Base-by-base conservation (phyloP, 2,888 invertebrate species). In the Urechis unicinctus region DNA sequence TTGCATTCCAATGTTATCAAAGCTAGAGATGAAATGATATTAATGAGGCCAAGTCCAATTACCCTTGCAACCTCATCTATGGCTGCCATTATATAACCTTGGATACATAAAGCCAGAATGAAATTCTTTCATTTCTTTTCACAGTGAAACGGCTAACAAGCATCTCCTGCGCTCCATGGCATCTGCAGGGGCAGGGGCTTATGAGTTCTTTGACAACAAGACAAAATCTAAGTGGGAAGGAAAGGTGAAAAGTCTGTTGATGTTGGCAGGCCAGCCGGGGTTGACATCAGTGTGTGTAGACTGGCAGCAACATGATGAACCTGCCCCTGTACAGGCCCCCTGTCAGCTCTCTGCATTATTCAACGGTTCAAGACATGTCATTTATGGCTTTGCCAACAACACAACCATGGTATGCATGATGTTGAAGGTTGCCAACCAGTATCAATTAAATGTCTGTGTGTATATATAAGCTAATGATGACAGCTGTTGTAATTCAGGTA, bases 331-430 rank as follows among this genome's bases (percentile, higher is more conserved):
- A 1, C 74, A 75, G 57, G 76, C 77, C 3, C 78, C 77, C 1
- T 55, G 62, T 26, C 65, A 65, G 44, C 71, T 76, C 52, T 71
- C 70, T 3, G 68, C 75, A n/a, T 62, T 78, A 21, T 78, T 78
- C 62, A 77, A 64, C 62, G 77, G 77, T 0, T 68, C 71, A 3
- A 61, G 75, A 54, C 72, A 72, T 43, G 72, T 78, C 28, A 66
- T 75, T 29, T 77, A 76, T 61, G 76, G 74, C 26, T 74, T 71
- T 65, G 72, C 74, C 2, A 66, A 68, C 9, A 71, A 76, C 63
- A n/a, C n/a, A n/a, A n/a, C n/a, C n/a, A n/a, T n/a, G n/a, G n/a
- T n/a, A n/a, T n/a, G n/a, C n/a, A n/a, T n/a, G n/a, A n/a, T n/a
- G n/a, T n/a, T n/a, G n/a, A n/a, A n/a, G n/a, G n/a, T n/a, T n/a